Conservation (phyloP, 2,113 vertebrate species). For the Brachirus orientalis region DNA sequence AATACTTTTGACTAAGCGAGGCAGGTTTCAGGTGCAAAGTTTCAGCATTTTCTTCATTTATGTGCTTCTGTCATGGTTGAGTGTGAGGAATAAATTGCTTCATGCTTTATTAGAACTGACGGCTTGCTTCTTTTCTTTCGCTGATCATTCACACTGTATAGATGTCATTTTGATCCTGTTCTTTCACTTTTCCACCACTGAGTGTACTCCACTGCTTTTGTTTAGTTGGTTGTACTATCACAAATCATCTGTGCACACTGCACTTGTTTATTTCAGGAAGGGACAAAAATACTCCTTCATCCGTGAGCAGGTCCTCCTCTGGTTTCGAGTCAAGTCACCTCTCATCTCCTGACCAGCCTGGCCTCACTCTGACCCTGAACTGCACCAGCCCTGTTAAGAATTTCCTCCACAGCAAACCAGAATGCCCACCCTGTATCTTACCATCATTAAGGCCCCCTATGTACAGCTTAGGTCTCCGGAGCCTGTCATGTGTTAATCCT, state of each 20-base stretch:
- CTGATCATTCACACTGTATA: conserved; percentile 17
- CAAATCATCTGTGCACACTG: conserved; percentile 44
- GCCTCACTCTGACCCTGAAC: conserved; percentile 70
- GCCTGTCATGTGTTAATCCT: conserved; percentile 73
- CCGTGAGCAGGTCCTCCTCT: conserved; percentile 80
- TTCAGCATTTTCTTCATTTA: conserved; percentile 44
- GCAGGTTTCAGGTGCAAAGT: conserved; percentile 17
- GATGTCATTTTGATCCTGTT: not conserved
- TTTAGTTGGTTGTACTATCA: not conserved
- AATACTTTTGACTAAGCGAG: too few relatives aligned
- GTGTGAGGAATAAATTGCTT: conserved; percentile 77
- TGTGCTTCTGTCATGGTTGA: conserved; percentile 67
- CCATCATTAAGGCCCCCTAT: conserved; percentile 46
- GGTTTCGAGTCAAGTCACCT: conserved; percentile 82
- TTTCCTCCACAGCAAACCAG: conserved; percentile 62
- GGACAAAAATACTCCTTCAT: conserved; percentile 79
- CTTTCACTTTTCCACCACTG: not conserved
- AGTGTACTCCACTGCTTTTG: not conserved
- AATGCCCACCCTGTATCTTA: conserved; percentile 21
- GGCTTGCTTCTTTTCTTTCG: conserved; percentile 62
- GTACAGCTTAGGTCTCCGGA: not conserved
- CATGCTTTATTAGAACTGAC: conserved; percentile 62
- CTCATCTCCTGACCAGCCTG: conserved; percentile 79
- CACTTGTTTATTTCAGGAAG: conserved; percentile 85
- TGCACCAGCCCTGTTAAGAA: conserved; percentile 61